A percentile compares a stretch with the other conserved stretches of the same genome.
Evolutionary conservation across 2,797 vertebrate species (phyloP).

Genomic region (Echeneis naucrates): DNA sequence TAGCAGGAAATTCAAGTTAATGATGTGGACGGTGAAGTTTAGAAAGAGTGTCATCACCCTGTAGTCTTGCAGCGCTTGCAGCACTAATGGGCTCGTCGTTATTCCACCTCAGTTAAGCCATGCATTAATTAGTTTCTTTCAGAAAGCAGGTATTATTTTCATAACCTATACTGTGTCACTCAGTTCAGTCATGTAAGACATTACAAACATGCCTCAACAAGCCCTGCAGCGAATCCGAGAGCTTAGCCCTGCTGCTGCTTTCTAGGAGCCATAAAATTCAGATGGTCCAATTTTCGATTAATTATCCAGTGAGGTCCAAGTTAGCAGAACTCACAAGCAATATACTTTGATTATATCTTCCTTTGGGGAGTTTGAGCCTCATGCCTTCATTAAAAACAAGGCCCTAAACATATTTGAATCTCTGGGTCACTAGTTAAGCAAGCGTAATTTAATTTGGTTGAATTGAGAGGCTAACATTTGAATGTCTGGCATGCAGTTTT

Average conservation of each 20-base stretch:
- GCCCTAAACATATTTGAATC: constrained; percentile 6
- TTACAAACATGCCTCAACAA: constrained; percentile 63
- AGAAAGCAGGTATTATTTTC: constrained; percentile 68
- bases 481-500: neutral
- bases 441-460: neutral
- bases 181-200: constrained; percentile 67
- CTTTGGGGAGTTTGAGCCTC: constrained; percentile 9
- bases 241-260: constrained; percentile 28
- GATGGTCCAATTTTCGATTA: constrained; percentile 22
- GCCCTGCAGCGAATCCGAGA: constrained; percentile 26
- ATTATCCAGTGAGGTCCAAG: constrained; percentile 49
- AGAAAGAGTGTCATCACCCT: constrained; percentile 44
- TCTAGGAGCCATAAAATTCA: constrained; percentile 48
- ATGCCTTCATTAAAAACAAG: constrained; percentile 20
- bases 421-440: neutral
- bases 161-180: constrained; percentile 57
- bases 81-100: constrained; percentile 63
- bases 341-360: constrained; percentile 18
- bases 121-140: constrained; percentile 66
- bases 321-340: constrained; percentile 16
- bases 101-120: constrained; percentile 60
- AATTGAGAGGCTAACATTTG: neutral
- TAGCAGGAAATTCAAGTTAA: constrained; percentile 36
- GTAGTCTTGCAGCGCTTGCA: constrained; percentile 22
- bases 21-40: constrained; percentile 50